Evolutionary conservation across 2,888 invertebrate genomes (phyloP).

Genomic region (Thereva unica): DNA sequence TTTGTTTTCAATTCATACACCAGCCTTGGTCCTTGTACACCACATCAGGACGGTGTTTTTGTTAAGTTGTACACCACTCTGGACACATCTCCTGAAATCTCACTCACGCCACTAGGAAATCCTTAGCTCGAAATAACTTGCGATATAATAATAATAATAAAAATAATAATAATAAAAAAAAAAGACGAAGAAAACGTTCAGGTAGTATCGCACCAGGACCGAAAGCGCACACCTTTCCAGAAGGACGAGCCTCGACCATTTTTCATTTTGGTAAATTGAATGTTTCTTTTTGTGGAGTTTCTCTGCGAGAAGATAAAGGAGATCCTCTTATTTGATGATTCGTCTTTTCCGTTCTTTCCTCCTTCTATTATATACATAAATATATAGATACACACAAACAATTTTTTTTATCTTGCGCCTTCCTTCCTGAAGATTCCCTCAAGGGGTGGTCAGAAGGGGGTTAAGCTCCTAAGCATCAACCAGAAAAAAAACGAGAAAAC

Average conservation of each 20-base stretch:
- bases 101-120: no score
- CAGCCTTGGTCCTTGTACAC: no score
- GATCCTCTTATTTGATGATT: conserved; percentile 37
- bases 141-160: no score
- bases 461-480: no score
- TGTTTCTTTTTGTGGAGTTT: conserved; percentile 33
- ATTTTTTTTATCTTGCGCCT: conserved; percentile 6
- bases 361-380: not conserved
- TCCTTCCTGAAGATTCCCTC: conserved; percentile 6
- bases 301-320: conserved; percentile 37
- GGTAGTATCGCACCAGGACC: not conserved
- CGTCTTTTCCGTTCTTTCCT: conserved; percentile 33
- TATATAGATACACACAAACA: no score
- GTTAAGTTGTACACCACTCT: no score
- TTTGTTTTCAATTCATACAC: no score
- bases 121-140: no score
- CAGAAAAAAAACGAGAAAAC: not conserved
- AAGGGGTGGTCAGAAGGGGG: not conserved
- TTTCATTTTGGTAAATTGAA: conserved; percentile 41
- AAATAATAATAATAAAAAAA: no score
- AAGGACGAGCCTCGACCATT: conserved; percentile 23
- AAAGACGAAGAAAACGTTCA: no score
- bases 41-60: no score
- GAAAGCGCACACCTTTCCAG: not conserved
- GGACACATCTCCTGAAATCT: no score